These are phyloP conservation scores for Saguinus imperator DNA, from an alignment of 2,113 vertebrate genomes.

Conservation along the genomic window DNA sequence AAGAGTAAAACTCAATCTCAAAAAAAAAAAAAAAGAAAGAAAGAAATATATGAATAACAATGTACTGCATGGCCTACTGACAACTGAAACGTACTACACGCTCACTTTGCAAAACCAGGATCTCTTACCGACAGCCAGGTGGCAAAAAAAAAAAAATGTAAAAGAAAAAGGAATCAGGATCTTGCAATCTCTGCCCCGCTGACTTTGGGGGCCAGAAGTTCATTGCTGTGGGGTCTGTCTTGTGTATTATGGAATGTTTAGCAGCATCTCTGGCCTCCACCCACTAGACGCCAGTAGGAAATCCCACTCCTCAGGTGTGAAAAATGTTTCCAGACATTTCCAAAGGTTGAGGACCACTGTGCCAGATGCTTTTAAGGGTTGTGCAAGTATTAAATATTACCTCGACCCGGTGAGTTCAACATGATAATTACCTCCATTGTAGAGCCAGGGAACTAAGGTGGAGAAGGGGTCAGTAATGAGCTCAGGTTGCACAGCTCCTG, in stretches of 20 bases:
- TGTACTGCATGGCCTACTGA: neutral
- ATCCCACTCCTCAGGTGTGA: neutral
- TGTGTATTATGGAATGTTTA: neutral
- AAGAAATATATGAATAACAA: neutral
- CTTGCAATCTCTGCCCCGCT: neutral
- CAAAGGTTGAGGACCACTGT: neutral
- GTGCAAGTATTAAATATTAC: neutral
- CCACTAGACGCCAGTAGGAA: neutral
- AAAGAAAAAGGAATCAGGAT: neutral
- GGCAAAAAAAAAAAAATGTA: too few relatives aligned
- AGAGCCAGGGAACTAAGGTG: neutral
- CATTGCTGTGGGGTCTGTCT: accelerated
- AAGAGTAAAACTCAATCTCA: too few relatives aligned
- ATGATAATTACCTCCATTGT: neutral
- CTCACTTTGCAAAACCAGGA: neutral
- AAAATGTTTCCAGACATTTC: neutral
- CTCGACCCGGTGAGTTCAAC: neutral
- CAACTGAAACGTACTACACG: neutral
- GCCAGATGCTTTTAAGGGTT: neutral
- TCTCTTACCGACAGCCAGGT: neutral
- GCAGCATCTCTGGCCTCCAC: neutral
- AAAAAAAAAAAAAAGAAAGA: too few relatives aligned
- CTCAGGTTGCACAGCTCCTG: accelerated
- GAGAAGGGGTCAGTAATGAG: too few relatives aligned
- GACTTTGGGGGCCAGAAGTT: neutral